Base-by-base conservation (phyloP, 2,888 invertebrate species). In the Drosophila melanosoma region DNA sequence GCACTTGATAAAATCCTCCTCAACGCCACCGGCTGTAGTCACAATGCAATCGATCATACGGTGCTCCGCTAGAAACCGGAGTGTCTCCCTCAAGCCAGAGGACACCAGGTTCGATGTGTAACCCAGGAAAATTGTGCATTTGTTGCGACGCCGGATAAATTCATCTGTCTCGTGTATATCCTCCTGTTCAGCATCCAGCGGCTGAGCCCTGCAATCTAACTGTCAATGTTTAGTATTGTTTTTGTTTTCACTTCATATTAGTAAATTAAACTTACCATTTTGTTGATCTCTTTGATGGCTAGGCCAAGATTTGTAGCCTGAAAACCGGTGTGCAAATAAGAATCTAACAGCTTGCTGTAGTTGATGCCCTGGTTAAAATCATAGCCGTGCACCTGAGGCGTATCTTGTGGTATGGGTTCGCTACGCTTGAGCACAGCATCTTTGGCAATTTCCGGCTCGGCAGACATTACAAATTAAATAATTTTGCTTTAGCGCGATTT, bases 1-100 rank as follows among this genome's bases (percentile, higher is more conserved):
- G 92, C 99, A 99, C 94, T 99, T 99, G 51, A 99, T 99, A 53
- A 99, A 95, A 94, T 99, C 99, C 93, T 99, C 99, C 93, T 99
- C 99, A 0, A 99, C 95, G 0, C 99, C 99, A 1, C 99, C 99
- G 0, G 99, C 99, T 15, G 99, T 98, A 0, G 99, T 97, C 1
- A 99, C 99, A 76, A 99, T 95, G 91, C 98, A 98, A 93, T 99
- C 99, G 38, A 99, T 95, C 94, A 98, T 95, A 92, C 95, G 96
- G 91, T 98, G 96, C 90, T 98, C 95, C 0, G 96, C 97, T 64
- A 98, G 94, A 94, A 97, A 99, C 62, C 96, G 94, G 74, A 99
- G 95, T 0, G 97, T 96, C 90, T 99, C 99, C 74, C 99, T 94
- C 69, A 99, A 94, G 3, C 99, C 99, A 62, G 97, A 97, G 0